These are phyloP conservation scores for Alauda arvensis DNA, from an alignment of 2,797 vertebrate genomes.

Conservation along the genomic window DNA sequence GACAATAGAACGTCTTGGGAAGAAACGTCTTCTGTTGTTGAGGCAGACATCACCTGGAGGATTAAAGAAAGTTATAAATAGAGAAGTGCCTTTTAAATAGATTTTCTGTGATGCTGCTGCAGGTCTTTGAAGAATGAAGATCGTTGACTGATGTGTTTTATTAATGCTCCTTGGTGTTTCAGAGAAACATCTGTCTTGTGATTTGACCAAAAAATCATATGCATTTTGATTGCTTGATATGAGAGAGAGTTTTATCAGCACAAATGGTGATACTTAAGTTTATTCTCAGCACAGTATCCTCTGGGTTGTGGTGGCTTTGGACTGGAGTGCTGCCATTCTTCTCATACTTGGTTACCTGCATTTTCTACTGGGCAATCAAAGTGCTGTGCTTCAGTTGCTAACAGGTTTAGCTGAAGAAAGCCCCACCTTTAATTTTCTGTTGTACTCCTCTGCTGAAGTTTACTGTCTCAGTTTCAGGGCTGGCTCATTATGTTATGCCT, in stretches of 20 bases:
- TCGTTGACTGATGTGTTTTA: background rate
- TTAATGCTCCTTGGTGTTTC: background rate
- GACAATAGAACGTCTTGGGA: background rate
- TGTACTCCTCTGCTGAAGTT: background rate
- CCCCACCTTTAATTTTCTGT: background rate
- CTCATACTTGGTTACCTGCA: background rate
- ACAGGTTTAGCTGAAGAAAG: background rate
- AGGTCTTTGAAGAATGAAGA: slow-evolving; percentile 27
- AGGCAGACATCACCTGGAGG: background rate
- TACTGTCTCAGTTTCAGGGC: background rate
- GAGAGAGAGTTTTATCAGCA: background rate
- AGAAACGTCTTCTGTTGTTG: slow-evolving; percentile 16
- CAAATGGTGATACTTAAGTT: background rate
- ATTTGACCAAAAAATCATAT: background rate
- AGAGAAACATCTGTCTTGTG: background rate
- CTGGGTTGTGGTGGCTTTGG: background rate
- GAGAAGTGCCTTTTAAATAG: slow-evolving; percentile 17
- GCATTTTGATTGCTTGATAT: background rate
- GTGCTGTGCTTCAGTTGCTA: background rate
- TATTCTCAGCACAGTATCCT: background rate
- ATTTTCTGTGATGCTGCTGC: background rate
- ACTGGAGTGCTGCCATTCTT: background rate
- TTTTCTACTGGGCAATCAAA: background rate
- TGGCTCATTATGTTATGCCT: background rate
- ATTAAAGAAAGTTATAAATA: slow-evolving; percentile 14